Evolutionary conservation across 2,888 invertebrate genomes (phyloP).

Genomic region (Meteorus colon): DNA sequence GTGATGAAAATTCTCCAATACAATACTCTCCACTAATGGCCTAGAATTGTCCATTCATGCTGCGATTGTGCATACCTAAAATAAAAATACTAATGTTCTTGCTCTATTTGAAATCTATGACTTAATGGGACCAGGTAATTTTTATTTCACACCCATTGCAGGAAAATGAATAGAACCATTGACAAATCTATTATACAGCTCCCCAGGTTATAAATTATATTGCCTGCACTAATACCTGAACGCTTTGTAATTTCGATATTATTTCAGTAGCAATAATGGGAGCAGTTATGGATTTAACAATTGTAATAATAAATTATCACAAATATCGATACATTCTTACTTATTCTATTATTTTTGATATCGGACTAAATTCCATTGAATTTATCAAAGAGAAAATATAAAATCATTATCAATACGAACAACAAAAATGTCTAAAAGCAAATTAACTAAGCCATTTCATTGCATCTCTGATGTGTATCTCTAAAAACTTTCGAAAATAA

Average conservation of each 20-base stretch:
- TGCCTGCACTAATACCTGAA: neutral
- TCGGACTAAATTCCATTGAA: neutral
- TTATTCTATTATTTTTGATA: neutral
- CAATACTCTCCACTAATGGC: neutral
- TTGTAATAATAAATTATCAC: too few relatives aligned
- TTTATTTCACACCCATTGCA: neutral
- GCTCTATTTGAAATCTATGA: neutral
- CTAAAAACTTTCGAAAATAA: constrained; percentile 13
- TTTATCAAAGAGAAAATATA: neutral
- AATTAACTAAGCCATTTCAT: neutral
- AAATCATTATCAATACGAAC: neutral
- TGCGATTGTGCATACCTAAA: neutral
- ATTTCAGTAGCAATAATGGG: neutral
- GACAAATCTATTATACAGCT: too few relatives aligned
- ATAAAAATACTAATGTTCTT: neutral
- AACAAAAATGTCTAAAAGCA: neutral
- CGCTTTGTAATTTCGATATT: neutral
- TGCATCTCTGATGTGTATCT: neutral
- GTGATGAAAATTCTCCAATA: neutral
- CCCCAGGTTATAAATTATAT: neutral
- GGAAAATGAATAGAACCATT: too few relatives aligned
- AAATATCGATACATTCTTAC: too few relatives aligned
- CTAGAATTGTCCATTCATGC: neutral
- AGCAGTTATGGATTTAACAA: too few relatives aligned
- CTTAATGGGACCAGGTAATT: neutral